phyloP scores from a whole-genome alignment of 2,888 invertebrate genomes.

The Lasius fuliginosus region DNA sequence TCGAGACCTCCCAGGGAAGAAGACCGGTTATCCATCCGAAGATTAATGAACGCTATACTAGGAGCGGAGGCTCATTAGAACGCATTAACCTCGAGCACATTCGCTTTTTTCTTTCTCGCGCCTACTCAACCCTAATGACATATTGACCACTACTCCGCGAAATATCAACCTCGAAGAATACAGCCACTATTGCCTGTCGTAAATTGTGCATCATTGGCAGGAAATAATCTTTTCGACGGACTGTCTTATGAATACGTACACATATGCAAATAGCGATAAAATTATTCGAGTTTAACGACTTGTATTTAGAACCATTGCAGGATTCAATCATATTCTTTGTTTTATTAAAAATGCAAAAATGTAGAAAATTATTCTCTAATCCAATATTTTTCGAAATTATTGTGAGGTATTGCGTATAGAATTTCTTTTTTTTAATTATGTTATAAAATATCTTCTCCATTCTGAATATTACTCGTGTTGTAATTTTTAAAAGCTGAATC shows the following conservation, averaged over 20 bases:
- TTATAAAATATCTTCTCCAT: neutral
- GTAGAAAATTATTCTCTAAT: neutral
- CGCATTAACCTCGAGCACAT: conserved; percentile 69
- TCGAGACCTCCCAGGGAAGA: conserved; percentile 55
- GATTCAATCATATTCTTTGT: neutral
- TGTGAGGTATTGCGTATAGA: neutral
- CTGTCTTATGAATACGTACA: neutral
- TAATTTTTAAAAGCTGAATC: neutral
- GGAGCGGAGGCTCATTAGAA: conserved; percentile 74
- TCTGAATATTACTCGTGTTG: neutral
- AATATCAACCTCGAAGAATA: conserved; percentile 52
- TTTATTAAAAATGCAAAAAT: neutral
- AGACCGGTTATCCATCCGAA: conserved; percentile 69
- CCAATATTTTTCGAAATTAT: neutral
- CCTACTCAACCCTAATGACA: conserved; percentile 66
- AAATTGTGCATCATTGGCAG: conserved; percentile 11
- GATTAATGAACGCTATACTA: conserved; percentile 71
- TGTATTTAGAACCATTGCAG: conserved; percentile 9
- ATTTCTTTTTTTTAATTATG: neutral
- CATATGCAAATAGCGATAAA: neutral
- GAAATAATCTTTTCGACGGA: conserved; percentile 19
- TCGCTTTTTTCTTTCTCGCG: conserved; percentile 24
- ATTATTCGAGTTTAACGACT: conserved; percentile 2
- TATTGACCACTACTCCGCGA: conserved; percentile 65
- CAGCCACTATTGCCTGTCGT: neutral